Evolutionary conservation across 1,140 invertebrate species (phyloP), one percentile per base, ranked within the genome.

Genomic region (Hycleus cichorii): DNA sequence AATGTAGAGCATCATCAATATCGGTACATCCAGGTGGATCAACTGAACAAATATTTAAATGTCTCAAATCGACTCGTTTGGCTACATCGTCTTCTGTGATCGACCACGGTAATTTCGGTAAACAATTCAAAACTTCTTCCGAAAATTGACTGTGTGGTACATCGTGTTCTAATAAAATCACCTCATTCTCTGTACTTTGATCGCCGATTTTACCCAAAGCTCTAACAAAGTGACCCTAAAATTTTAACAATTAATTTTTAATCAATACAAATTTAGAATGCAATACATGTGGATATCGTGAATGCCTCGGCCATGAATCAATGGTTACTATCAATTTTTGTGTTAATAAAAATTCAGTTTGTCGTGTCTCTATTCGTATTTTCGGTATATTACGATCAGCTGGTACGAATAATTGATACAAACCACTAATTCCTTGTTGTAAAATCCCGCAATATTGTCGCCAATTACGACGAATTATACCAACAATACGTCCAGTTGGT

Each of bases 1-100:
- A 97, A 75, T 99, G 97, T 1, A 99, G 75, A 0, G 97, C 97
- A 77, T 99, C 97, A 75, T 99, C 97, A 64, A 99, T 99, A 74
- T 99, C 97, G 2, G 97, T 99, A 76, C 97, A 99, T 0, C 96
- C 96, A 1, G 94, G 94, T 25, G 97, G 97, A 82, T 99, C 97
- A 0, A 99, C 96, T 2, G 95, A 98, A 70, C 95, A 98, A 38
- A 99, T 85, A 67, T 87, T 82, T 5, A 97, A 69, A 55, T 92
- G 78, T 47, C 95, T 82, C 0, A 98, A 76, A 75, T 98, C 94
- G 18, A 81, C 81, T 26, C 95, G 80, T 67, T 85, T 83, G 3
- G 81, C 81, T 54, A 89, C 77, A 72, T 97, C 93, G 74, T 89
- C 83, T 27, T 87, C 82, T 0, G 89, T 90, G 56, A 97, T 95